phyloP scores from a whole-genome alignment of 2,888 invertebrate species.

The Zelleria hepariella region DNA sequence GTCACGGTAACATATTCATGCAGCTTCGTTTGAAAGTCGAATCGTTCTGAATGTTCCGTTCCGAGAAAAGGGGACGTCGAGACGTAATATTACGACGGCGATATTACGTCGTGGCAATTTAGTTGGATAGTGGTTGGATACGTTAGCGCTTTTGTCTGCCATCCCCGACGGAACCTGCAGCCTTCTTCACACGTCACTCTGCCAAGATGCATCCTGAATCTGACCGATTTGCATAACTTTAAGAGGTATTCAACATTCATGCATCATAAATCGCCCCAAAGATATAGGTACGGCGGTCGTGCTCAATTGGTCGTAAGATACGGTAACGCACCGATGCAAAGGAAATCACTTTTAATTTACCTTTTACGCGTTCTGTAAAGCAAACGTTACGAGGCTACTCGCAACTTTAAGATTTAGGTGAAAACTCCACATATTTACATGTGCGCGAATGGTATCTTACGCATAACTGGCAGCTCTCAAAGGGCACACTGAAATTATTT shows the following conservation, averaged over 20 bases:
- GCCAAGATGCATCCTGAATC: constrained; percentile 18
- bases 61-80: constrained; percentile 24
- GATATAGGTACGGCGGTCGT: constrained; percentile 31
- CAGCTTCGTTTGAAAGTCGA: constrained; percentile 36
- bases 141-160: background rate
- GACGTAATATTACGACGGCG: constrained; percentile 17
- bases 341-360: background rate
- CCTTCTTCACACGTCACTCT: background rate
- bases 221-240: constrained; percentile 37
- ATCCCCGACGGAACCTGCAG: background rate
- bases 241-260: constrained; percentile 31
- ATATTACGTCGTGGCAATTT: background rate
- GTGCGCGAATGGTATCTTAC: constrained; percentile 27
- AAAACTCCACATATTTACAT: constrained; percentile 37
- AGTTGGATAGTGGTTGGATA: background rate
- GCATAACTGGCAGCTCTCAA: constrained; percentile 53
- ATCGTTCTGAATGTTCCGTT: constrained; percentile 35
- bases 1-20: too few relatives aligned
- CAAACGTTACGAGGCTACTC: background rate
- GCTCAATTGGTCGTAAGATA: constrained; percentile 43
- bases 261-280: constrained; percentile 25
- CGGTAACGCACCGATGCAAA: background rate
- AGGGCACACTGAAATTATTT: constrained; percentile 64
- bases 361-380: background rate
- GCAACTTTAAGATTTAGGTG: constrained; percentile 23